These are phyloP conservation scores for Patagioenas fasciata DNA, from an alignment of 2,113 vertebrate species.

Conservation along the genomic window DNA sequence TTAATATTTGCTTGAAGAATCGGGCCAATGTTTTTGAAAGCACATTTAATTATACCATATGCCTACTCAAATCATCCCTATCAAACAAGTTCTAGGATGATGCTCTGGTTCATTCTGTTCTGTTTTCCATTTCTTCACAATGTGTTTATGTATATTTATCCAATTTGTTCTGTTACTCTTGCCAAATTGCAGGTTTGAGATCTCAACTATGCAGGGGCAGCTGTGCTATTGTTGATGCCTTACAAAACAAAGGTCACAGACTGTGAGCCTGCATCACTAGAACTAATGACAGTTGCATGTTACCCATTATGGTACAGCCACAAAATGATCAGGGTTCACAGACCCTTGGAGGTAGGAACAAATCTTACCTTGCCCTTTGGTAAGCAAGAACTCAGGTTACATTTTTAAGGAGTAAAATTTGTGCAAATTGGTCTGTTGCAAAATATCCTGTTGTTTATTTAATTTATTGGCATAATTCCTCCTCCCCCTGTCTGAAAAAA, in stretches of 20 bases:
- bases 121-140: constrained; percentile 75
- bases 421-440: neutral
- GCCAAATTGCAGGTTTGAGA: constrained; percentile 81
- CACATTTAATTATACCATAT: constrained; percentile 81
- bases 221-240: constrained; percentile 70
- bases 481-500: neutral
- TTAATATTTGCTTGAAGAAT: constrained; percentile 72
- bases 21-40: constrained; percentile 80
- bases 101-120: constrained; percentile 74
- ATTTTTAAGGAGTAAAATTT: neutral
- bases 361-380: neutral
- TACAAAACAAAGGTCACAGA: constrained; percentile 61
- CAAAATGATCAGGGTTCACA: neutral
- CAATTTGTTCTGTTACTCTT: constrained; percentile 70
- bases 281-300: neutral
- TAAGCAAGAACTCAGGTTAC: neutral
- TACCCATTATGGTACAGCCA: neutral
- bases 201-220: constrained; percentile 69
- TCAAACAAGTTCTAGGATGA: constrained; percentile 78
- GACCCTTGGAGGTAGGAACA: neutral
- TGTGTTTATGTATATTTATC: constrained; percentile 79
- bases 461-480: neutral
- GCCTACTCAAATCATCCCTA: constrained; percentile 77
- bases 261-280: neutral
- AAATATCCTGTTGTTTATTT: neutral